A percentile compares a stretch with the other conserved stretches of the same genome.
These are phyloP conservation scores for Lithophane socia DNA, from an alignment of 2,888 invertebrate species.

Conservation along the genomic window DNA sequence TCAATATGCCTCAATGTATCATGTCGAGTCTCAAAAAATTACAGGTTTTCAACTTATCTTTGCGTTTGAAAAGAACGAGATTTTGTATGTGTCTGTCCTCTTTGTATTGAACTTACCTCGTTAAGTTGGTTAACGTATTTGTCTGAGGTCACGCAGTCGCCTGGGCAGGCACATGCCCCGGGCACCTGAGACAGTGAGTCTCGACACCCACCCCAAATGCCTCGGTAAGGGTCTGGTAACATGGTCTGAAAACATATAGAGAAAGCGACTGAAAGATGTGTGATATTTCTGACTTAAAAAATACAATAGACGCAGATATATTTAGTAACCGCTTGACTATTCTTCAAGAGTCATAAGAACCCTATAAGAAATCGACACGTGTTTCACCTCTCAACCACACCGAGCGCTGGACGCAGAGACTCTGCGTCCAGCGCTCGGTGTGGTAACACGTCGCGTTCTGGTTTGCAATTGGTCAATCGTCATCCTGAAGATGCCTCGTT, in stretches of 20 bases:
- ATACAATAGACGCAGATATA: too few relatives aligned
- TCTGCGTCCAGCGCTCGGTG: too few relatives aligned
- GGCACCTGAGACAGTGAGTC: slow-evolving; percentile 95
- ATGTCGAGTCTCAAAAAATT: neutral
- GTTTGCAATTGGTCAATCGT: too few relatives aligned
- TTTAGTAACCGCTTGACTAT: too few relatives aligned
- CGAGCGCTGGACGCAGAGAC: too few relatives aligned
- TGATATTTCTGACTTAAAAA: neutral
- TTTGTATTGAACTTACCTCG: slow-evolving; percentile 78
- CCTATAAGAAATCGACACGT: too few relatives aligned
- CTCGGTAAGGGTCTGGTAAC: slow-evolving; percentile 97
- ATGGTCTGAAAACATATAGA: slow-evolving; percentile 91
- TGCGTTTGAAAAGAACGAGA: neutral
- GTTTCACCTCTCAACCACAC: too few relatives aligned
- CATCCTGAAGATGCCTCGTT: too few relatives aligned
- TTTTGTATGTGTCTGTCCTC: neutral
- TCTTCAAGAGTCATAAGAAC: too few relatives aligned
- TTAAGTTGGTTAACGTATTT: slow-evolving; percentile 96
- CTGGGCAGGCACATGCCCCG: slow-evolving; percentile 92
- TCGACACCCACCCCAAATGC: slow-evolving; percentile 98
- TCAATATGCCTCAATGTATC: too few relatives aligned
- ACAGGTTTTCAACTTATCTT: neutral
- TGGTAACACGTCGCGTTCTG: too few relatives aligned
- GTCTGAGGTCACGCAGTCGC: slow-evolving; percentile 93
- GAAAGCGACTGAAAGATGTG: neutral